phyloP scores from a whole-genome alignment of 2,113 vertebrate species.

The Balaenoptera acutorostrata region DNA sequence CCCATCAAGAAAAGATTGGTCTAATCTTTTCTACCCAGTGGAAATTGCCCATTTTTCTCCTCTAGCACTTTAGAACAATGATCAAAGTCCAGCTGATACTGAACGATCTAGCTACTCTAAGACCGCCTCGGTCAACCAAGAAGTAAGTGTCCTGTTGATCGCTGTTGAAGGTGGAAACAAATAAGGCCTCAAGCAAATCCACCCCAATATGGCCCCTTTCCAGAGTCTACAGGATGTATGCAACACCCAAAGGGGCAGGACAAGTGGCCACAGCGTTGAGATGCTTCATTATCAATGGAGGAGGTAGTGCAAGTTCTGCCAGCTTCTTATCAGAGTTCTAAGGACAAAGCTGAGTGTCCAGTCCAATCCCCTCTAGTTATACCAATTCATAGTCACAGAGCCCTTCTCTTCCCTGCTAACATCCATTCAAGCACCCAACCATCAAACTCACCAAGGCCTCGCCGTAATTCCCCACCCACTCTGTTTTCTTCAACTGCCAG shows the following conservation, averaged over 20 bases:
- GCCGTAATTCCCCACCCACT: not conserved
- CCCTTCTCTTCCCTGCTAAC: not conserved
- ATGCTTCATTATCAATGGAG: not conserved
- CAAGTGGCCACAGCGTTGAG: not conserved
- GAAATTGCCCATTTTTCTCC: not conserved
- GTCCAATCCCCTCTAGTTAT: not conserved
- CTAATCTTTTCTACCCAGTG: not conserved
- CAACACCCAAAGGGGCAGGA: not conserved
- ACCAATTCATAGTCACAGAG: not conserved
- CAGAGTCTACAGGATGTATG: fast-evolving
- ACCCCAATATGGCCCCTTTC: not conserved
- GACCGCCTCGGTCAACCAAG: not conserved
- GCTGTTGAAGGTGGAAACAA: not conserved
- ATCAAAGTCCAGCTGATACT: not conserved
- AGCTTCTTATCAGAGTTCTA: not conserved
- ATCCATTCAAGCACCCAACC: not conserved
- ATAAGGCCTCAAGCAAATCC: not conserved
- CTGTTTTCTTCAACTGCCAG: not conserved
- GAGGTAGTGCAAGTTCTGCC: not conserved
- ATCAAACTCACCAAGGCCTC: not conserved
- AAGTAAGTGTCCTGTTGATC: not conserved
- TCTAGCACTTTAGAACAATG: not conserved
- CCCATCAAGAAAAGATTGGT: not conserved
- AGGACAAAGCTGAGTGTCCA: not conserved
- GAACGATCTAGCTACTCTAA: not conserved